Percentiles rank a stretch among this genome's conserved stretches.
Evolutionary conservation across 2,113 vertebrate species (phyloP).

Genomic region (Prinia subflava): DNA sequence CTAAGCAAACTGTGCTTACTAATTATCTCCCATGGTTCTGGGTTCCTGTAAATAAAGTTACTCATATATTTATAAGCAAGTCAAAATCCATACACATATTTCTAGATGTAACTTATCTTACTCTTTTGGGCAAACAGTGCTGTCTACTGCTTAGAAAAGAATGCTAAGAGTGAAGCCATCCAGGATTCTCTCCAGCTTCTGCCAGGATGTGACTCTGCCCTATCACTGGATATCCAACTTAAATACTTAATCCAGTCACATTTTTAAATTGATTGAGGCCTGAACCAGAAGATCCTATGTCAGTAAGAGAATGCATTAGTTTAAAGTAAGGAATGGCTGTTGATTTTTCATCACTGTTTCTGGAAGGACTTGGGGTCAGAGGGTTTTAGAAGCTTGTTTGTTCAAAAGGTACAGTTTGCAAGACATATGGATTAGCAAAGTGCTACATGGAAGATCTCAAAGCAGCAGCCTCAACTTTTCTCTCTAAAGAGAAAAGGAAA

Average conservation of each 20-base stretch:
- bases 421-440: neutral
- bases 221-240: neutral
- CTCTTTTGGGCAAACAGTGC: neutral
- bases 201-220: neutral
- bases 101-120: slow-evolving; percentile 3
- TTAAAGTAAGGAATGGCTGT: neutral
- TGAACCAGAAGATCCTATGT: neutral
- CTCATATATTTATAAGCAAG: slow-evolving; percentile 32
- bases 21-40: slow-evolving; percentile 20
- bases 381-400: neutral
- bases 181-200: neutral
- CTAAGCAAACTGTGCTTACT: slow-evolving; percentile 15
- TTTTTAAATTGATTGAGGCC: neutral
- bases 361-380: neutral
- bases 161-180: neutral
- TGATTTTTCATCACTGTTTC: neutral
- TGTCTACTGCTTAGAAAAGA: neutral
- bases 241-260: neutral
- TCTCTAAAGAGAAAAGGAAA: neutral
- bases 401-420: neutral
- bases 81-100: slow-evolving; percentile 2
- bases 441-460: neutral
- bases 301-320: neutral
- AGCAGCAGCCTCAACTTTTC: neutral
- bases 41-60: slow-evolving; percentile 43